These are phyloP conservation scores for Eulemur mongoz DNA, from an alignment of 2,797 vertebrate genomes.

Conservation along the genomic window DNA sequence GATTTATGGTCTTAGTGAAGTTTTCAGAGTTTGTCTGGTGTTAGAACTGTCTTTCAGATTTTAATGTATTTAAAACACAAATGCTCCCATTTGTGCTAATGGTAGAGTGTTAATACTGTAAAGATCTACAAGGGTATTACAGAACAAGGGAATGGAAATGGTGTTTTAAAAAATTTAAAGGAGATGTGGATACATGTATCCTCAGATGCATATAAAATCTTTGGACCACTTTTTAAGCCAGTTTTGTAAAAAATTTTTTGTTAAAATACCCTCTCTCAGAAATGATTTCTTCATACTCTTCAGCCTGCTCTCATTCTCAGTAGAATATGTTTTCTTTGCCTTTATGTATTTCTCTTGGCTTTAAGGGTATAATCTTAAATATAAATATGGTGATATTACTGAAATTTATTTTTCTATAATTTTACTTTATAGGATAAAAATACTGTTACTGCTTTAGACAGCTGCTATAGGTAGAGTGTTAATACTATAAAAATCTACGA, in stretches of 20 bases:
- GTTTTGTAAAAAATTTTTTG: not conserved
- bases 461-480: not conserved
- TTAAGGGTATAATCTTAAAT: constrained; percentile 23
- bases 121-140: not conserved
- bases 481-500: not conserved
- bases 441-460: not conserved
- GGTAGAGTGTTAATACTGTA: not conserved
- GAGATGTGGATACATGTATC: not conserved
- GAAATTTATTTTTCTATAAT: not conserved
- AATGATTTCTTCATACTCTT: not conserved
- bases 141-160: not conserved
- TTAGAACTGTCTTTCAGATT: not conserved
- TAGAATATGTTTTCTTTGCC: not conserved
- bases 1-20: not conserved
- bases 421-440: not conserved
- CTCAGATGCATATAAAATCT: not conserved
- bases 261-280: not conserved
- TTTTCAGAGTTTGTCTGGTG: not conserved
- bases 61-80: not conserved
- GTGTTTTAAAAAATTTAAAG: constrained; percentile 6
- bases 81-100: not conserved
- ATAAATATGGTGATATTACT: not conserved
- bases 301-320: not conserved
- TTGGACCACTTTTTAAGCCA: not conserved
- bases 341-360: not conserved